These are phyloP conservation scores for Rhaphigaster nebulosa DNA, from an alignment of 2,888 invertebrate genomes.

Conservation along the genomic window DNA sequence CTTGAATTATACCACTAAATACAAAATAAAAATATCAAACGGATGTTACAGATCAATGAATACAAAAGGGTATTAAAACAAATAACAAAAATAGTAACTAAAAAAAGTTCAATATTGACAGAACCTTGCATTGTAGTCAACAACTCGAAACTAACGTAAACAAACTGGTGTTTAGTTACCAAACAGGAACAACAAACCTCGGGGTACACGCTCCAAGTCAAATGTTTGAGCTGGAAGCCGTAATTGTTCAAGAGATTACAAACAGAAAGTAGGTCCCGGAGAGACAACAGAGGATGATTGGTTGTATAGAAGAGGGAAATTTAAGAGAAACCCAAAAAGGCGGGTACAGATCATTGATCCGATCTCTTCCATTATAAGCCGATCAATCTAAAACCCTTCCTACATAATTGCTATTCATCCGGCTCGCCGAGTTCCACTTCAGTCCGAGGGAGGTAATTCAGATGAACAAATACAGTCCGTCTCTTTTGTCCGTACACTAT, in stretches of 20 bases:
- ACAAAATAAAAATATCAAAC: too few species aligned
- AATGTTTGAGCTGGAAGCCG: not conserved
- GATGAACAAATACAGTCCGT: constrained; percentile 1
- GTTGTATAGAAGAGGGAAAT: not conserved
- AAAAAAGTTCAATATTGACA: not conserved
- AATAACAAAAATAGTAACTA: not conserved
- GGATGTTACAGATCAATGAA: too few species aligned
- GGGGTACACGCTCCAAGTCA: not conserved
- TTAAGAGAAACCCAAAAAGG: not conserved
- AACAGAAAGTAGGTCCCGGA: not conserved
- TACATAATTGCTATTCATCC: constrained; percentile 34
- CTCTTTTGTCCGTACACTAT: not conserved
- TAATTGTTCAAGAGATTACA: constrained; percentile 37
- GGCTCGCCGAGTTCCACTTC: not conserved
- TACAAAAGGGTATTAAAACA: not conserved
- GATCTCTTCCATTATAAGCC: constrained; percentile 35
- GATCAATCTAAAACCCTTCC: constrained; percentile 14
- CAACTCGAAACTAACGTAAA: not conserved
- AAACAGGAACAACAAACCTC: constrained; percentile 4
- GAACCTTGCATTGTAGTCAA: not conserved
- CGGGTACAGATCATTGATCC: not conserved
- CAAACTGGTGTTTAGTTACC: not conserved
- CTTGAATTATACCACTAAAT: too few species aligned
- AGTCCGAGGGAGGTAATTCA: not conserved
- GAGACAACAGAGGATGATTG: constrained; percentile 16